Conservation (phyloP, 2,888 invertebrate species). For the Nemurella pictetii region DNA sequence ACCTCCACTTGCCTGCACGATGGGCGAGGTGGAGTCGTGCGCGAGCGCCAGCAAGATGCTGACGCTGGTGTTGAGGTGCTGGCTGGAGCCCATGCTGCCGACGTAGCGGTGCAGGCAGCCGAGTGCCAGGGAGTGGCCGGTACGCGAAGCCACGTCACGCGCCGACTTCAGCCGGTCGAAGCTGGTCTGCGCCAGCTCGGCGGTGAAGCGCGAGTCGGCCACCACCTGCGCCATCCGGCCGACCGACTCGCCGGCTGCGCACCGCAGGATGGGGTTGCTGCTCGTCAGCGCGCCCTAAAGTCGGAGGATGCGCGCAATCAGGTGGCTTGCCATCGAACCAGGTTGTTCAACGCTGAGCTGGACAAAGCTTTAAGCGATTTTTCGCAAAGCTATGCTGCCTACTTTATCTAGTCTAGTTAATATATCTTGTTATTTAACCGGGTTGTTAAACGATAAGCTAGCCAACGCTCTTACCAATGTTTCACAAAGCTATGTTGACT, state of each 20-base stretch:
- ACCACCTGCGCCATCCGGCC: constrained; percentile 92
- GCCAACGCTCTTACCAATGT: too few relatives aligned
- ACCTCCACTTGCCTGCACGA: constrained; percentile 79
- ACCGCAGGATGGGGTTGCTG: constrained; percentile 77
- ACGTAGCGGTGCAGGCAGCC: constrained; percentile 95
- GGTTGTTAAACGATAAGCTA: too few relatives aligned
- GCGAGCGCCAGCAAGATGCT: constrained; percentile 92
- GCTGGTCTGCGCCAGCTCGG: constrained; percentile 85
- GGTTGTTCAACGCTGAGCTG: too few relatives aligned
- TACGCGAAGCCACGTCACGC: constrained; percentile 83
- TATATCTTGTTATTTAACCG: too few relatives aligned
- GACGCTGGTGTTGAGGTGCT: constrained; percentile 91
- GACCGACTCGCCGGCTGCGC: constrained; percentile 93
- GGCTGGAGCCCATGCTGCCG: constrained; percentile 94
- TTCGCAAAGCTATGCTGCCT: too few relatives aligned
- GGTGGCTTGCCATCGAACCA: neutral
- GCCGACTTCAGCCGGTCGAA: constrained; percentile 86
- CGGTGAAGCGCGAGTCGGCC: constrained; percentile 83
- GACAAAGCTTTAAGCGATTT: too few relatives aligned
- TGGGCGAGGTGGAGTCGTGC: constrained; percentile 89
- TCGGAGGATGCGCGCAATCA: too few relatives aligned
- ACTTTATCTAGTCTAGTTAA: too few relatives aligned
- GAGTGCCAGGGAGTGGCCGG: constrained; percentile 88
- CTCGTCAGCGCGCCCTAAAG: constrained; percentile 75
- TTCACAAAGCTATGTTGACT: too few relatives aligned